Base-by-base conservation (phyloP, 2,797 vertebrate species). In the Tokudaia muenninki region DNA sequence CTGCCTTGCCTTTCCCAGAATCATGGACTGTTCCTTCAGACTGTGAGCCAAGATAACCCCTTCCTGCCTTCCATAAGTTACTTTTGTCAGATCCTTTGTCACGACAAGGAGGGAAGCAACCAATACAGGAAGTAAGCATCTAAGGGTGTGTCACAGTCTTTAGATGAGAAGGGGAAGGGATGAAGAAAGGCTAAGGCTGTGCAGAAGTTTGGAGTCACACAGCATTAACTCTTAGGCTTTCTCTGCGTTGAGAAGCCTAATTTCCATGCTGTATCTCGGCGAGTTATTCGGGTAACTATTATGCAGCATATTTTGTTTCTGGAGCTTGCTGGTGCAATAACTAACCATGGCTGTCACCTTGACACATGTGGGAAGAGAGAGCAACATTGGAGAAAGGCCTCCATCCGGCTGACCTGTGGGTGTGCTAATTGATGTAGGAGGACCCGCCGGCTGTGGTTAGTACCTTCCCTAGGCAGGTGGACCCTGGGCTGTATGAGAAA, bases 201-300 rank as follows among this genome's bases (percentile, higher is more conserved):
- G 44, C 19, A 17, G 52, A 88, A 47, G 55, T 31, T 70, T 44
- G 2, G 29, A 44, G 65, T 92, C 19, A 24, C 17, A 10, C 29
- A 10, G 31, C 41, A 26, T 24, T 34, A 24, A 24, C 78, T 44
- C 61, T 63, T 47, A n/a, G 55, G 80, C 80, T 94, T 92, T 82
- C 89, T 89, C 90, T 24, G 16, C 77, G 70, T 37, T 55, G 70
- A 83, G 79, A 91, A 87, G 83, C 75, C 70, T 50, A 5, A 83
- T 92, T 80, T 92, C 44, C 55, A 89, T 26, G 26, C 77, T 34
- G 65, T 24, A 24, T 41, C 86, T 65, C 37, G 67, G 86, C 21
- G 3, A 4, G 83, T 37, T 87, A 17, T 80, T 80, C 0, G 0
- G 72, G 79, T 91, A 88, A 74, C 86, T 57, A 65, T 19, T 59